Percentiles rank a stretch among this genome's conserved stretches.
These are phyloP conservation scores for Poeciliopsis presidionis DNA, from an alignment of 2,797 vertebrate species.

Conservation along the genomic window DNA sequence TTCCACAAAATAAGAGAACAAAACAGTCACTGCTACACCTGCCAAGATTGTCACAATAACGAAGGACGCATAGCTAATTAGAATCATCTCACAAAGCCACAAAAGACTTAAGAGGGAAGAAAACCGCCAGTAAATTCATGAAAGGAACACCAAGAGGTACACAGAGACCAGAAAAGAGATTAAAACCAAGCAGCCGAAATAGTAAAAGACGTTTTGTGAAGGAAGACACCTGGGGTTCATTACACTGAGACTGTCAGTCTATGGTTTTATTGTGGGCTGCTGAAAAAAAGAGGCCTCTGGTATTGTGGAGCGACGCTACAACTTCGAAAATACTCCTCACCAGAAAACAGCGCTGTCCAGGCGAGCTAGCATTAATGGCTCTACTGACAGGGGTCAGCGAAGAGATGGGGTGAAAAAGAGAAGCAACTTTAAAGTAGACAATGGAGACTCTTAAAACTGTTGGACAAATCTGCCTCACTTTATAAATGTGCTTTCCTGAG, in stretches of 20 bases:
- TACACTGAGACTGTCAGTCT: conserved; percentile 31
- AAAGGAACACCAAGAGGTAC: conserved; percentile 28
- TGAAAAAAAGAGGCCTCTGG: conserved; percentile 34
- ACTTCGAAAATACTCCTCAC: conserved; percentile 40
- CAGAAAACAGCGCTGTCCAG: background rate
- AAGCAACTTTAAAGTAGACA: conserved; percentile 1
- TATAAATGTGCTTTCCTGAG: background rate
- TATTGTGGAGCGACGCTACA: conserved; percentile 62
- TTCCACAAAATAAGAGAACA: background rate
- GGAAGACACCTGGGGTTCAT: conserved; percentile 72
- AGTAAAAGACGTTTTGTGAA: conserved; percentile 67
- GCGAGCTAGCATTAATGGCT: background rate
- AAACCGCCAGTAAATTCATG: conserved; percentile 11
- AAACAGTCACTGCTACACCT: background rate
- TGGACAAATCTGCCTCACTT: background rate
- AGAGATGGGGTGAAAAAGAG: background rate
- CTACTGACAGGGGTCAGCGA: background rate
- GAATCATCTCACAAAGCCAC: conserved; percentile 1
- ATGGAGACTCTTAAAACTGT: background rate
- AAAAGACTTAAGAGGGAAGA: conserved; percentile 14
- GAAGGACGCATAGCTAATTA: conserved; percentile 7
- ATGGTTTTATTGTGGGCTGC: background rate
- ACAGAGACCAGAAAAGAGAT: conserved; percentile 43
- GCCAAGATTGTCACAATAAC: background rate
- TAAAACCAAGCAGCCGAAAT: conserved; percentile 64